Conservation (phyloP, 2,888 invertebrate genomes). For the Drosophila quinaria region DNA sequence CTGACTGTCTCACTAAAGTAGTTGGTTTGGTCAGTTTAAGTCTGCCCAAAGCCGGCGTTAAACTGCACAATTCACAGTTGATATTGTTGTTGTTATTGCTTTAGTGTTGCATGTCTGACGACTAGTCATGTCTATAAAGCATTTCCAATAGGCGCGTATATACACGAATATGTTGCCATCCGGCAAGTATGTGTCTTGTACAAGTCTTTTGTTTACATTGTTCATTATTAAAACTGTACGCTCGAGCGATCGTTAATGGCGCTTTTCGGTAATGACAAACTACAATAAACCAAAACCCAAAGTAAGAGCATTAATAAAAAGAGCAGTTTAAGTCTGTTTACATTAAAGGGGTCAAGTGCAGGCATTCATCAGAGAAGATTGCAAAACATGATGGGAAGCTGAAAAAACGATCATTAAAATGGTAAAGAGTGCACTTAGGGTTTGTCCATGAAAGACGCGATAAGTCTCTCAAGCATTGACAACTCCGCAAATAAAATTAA, state of each 20-base stretch:
- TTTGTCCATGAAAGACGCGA: slow-evolving; percentile 41
- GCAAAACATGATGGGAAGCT: slow-evolving; percentile 32
- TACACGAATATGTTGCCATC: slow-evolving; percentile 10
- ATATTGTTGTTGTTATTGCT: slow-evolving; percentile 24
- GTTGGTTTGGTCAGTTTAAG: slow-evolving; percentile 56
- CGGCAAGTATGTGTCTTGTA: slow-evolving; percentile 55
- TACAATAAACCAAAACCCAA: slow-evolving; percentile 10
- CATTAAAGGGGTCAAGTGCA: slow-evolving; percentile 73
- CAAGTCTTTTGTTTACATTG: slow-evolving; percentile 71
- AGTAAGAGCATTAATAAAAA: slow-evolving; percentile 23
- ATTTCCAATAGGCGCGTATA: slow-evolving; percentile 18
- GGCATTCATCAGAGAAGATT: slow-evolving; percentile 38
- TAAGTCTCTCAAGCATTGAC: slow-evolving; percentile 25
- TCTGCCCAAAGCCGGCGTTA: slow-evolving; percentile 48
- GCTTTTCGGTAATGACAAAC: slow-evolving; percentile 51
- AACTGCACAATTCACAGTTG: slow-evolving; percentile 56
- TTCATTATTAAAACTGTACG: slow-evolving; percentile 27
- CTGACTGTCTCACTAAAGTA: slow-evolving; percentile 45
- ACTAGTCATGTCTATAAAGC: slow-evolving; percentile 20
- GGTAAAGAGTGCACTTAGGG: slow-evolving; percentile 24
- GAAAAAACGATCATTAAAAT: slow-evolving; percentile 19
- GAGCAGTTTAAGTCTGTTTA: slow-evolving; percentile 23
- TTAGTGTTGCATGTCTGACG: slow-evolving; percentile 48
- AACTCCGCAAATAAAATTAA: slow-evolving; percentile 20
- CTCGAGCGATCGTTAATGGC: slow-evolving; percentile 40